phyloP scores from a whole-genome alignment of 1,140 invertebrate species.

The Drosophila varians region DNA sequence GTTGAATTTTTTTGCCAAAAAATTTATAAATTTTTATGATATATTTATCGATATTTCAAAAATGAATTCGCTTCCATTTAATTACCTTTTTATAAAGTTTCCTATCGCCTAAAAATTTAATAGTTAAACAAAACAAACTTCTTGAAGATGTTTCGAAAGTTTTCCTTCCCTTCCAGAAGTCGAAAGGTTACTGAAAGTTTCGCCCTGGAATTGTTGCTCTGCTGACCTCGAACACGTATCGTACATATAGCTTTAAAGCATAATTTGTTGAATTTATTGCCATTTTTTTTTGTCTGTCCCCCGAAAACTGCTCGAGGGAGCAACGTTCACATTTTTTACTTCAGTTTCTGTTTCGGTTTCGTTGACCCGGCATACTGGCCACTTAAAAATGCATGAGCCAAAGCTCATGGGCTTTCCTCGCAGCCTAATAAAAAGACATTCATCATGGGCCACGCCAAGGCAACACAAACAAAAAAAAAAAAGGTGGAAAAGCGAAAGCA shows the following conservation, averaged over 20 bases:
- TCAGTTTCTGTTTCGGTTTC: constrained; percentile 14
- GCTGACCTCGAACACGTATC: constrained; percentile 17
- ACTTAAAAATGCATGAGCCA: constrained; percentile 71
- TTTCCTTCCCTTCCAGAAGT: neutral
- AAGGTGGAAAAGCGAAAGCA: constrained; percentile 13
- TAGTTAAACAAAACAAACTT: constrained; percentile 11
- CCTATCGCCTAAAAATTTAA: neutral
- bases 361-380: constrained; percentile 12
- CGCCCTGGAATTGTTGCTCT: constrained; percentile 14
- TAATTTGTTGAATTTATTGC: neutral
- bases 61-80: neutral
- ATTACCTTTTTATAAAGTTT: neutral
- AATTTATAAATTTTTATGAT: too few species aligned
- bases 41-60: too few species aligned
- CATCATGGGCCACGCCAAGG: constrained; percentile 50
- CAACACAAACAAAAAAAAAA: neutral
- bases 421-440: constrained; percentile 60
- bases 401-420: constrained; percentile 36
- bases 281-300: neutral
- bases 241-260: neutral
- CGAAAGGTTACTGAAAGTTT: constrained; percentile 10
- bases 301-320: neutral
- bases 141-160: constrained; percentile 10
- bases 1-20: neutral
- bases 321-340: constrained; percentile 2